Conservation (phyloP, 2,888 invertebrate genomes). For the Xanthorhoe designata region DNA sequence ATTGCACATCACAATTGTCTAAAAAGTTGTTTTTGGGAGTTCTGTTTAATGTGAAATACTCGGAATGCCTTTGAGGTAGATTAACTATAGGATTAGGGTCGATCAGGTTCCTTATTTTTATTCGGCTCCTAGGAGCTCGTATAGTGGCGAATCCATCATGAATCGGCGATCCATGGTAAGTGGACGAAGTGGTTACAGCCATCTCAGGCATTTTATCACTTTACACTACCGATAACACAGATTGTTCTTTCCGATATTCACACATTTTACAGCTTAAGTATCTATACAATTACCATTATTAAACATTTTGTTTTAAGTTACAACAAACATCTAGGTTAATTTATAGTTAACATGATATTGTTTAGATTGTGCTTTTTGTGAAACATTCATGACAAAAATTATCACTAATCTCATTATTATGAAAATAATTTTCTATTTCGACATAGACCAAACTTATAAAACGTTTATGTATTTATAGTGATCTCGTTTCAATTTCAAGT, state of each 20-base stretch:
- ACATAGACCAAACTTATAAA: neutral
- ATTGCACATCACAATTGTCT: slow-evolving; percentile 75
- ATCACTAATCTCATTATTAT: neutral
- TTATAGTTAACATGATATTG: neutral
- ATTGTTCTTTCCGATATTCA: slow-evolving; percentile 16
- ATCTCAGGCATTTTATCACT: slow-evolving; percentile 56
- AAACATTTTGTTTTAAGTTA: neutral
- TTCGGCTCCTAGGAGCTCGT: slow-evolving; percentile 85
- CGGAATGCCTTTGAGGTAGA: slow-evolving; percentile 82
- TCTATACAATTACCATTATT: neutral
- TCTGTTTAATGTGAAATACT: slow-evolving; percentile 81
- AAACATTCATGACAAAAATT: slow-evolving; percentile 1
- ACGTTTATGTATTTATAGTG: slow-evolving; percentile 14
- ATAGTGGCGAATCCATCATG: slow-evolving; percentile 96
- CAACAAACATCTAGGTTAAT: neutral
- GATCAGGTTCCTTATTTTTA: slow-evolving; percentile 79
- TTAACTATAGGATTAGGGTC: slow-evolving; percentile 73
- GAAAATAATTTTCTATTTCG: neutral
- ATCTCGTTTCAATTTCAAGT: slow-evolving; percentile 38
- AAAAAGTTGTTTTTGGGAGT: slow-evolving; percentile 75
- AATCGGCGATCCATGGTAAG: slow-evolving; percentile 86
- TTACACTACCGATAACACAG: slow-evolving; percentile 24
- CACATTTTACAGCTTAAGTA: slow-evolving; percentile 24
- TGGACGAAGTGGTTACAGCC: slow-evolving; percentile 78
- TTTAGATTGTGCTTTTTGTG: neutral